Conservation (phyloP, 2,113 vertebrate species). For the Alethe castanea region DNA sequence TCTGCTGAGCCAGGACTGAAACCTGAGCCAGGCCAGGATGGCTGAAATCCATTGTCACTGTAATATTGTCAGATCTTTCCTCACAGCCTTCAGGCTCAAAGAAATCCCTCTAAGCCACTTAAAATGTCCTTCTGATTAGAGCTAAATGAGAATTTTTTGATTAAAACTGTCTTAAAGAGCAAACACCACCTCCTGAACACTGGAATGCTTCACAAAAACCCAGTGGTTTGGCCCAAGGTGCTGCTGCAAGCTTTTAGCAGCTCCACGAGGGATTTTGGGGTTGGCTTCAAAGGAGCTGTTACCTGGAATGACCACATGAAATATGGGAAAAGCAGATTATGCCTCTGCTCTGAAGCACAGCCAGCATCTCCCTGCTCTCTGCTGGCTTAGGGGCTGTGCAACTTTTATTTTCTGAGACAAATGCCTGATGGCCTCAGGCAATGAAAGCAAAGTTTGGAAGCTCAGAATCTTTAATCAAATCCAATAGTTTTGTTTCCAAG, state of each 20-base stretch:
- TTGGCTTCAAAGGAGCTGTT: background rate
- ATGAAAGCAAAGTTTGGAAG: background rate
- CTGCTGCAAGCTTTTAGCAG: background rate
- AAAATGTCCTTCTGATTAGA: background rate
- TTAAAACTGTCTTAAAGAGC: background rate
- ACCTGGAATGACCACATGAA: background rate
- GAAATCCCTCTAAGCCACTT: background rate
- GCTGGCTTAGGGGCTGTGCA: background rate
- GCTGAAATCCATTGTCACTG: background rate
- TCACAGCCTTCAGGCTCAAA: background rate
- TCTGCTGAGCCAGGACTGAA: background rate
- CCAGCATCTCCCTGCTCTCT: background rate
- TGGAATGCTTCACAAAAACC: background rate
- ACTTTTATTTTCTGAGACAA: background rate
- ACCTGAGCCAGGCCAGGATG: background rate
- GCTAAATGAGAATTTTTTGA: background rate
- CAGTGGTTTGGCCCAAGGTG: background rate
- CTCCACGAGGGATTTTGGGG: background rate
- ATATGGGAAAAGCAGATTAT: background rate
- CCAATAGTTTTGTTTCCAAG: background rate
- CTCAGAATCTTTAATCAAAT: background rate
- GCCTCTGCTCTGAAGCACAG: background rate
- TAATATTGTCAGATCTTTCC: background rate
- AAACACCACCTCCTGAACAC: background rate
- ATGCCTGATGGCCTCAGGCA: background rate